Evolutionary conservation across 2,888 invertebrate species (phyloP).

Genomic region (Phalangium opilio): DNA sequence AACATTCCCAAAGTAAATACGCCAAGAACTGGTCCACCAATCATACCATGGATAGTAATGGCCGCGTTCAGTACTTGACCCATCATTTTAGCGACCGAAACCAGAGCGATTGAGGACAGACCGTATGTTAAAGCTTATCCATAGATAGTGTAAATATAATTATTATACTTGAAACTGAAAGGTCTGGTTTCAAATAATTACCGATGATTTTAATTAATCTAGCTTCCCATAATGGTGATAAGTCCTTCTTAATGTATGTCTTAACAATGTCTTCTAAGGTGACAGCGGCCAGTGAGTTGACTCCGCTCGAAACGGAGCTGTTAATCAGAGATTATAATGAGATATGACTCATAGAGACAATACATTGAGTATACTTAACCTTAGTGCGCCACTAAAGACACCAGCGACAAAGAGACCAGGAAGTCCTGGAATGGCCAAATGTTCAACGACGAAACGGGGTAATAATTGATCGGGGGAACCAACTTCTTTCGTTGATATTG

Average conservation of each 20-base stretch:
- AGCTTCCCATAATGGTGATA: constrained; percentile 57
- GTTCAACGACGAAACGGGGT: constrained; percentile 34
- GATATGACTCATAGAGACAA: too few relatives aligned
- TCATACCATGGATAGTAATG: constrained; percentile 72
- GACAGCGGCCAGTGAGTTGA: constrained; percentile 81
- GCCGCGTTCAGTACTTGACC: constrained; percentile 71
- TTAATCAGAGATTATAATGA: too few relatives aligned
- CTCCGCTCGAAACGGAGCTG: constrained; percentile 82
- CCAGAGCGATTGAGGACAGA: constrained; percentile 55
- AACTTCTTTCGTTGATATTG: constrained; percentile 44
- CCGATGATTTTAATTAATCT: constrained; percentile 49
- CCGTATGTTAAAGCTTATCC: constrained; percentile 52
- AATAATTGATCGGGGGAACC: constrained; percentile 30
- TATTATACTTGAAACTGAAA: too few relatives aligned
- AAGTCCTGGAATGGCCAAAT: constrained; percentile 32
- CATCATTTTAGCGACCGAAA: constrained; percentile 69
- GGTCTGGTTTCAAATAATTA: too few relatives aligned
- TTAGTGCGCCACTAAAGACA: constrained; percentile 86
- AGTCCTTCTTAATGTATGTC: constrained; percentile 44
- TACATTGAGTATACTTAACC: too few relatives aligned
- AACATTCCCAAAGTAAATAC: constrained; percentile 30
- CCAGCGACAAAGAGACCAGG: constrained; percentile 72
- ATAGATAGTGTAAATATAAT: too few relatives aligned
- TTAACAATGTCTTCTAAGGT: constrained; percentile 76
- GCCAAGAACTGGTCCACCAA: constrained; percentile 72